phyloP scores from a whole-genome alignment of 2,113 vertebrate genomes.

The Lamprotornis superbus region DNA sequence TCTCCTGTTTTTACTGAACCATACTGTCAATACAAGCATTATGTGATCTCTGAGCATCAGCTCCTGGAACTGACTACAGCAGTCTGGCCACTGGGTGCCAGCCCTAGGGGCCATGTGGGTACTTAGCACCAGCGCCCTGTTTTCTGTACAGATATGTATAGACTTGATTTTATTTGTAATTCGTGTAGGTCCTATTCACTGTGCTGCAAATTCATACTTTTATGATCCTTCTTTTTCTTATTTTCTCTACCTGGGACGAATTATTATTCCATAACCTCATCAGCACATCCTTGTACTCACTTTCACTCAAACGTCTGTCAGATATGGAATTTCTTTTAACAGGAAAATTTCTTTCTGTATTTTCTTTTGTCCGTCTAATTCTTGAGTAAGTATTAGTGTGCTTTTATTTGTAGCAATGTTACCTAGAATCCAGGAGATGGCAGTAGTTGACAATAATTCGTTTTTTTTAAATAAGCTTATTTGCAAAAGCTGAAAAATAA shows the following conservation, averaged over 20 bases:
- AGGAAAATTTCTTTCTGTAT: not conserved
- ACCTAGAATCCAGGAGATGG: slow-evolving; percentile 42
- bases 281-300: not conserved
- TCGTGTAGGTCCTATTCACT: not conserved
- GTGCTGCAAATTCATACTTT: not conserved
- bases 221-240: not conserved
- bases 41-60: not conserved
- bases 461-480: not conserved
- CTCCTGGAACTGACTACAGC: not conserved
- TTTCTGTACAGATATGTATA: not conserved
- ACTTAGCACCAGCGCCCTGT: not conserved
- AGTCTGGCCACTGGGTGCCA: not conserved
- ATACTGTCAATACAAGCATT: rapidly evolving
- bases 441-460: not conserved
- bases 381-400: not conserved
- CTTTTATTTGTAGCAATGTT: not conserved
- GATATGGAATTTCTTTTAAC: not conserved
- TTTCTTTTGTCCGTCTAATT: not conserved
- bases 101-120: too few species aligned
- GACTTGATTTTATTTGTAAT: not conserved
- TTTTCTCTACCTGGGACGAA: not conserved
- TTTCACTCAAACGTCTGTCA: not conserved
- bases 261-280: not conserved
- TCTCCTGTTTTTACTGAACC: not conserved
- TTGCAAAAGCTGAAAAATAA: not conserved